Conservation (phyloP, 2,113 vertebrate species). For the Paedocypris sp. region DNA sequence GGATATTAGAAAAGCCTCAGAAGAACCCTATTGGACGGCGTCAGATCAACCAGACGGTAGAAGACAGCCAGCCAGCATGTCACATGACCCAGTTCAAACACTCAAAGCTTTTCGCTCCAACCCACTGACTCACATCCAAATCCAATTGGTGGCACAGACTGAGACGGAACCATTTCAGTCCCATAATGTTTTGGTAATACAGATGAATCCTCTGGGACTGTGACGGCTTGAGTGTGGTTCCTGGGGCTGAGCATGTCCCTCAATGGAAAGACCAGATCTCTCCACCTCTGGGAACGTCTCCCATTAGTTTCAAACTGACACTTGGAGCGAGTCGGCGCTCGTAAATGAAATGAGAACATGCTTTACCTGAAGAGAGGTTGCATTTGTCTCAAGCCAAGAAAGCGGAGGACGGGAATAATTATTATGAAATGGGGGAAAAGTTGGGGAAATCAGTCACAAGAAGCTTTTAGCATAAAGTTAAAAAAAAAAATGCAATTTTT, state of each 20-base stretch:
- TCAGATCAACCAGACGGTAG: not conserved
- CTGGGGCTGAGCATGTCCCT: not conserved
- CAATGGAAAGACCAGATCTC: not conserved
- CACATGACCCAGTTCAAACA: not conserved
- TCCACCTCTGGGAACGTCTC: not conserved
- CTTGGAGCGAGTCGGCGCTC: conserved; percentile 38
- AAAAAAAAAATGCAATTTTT: too few relatives aligned
- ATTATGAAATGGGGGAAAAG: not conserved
- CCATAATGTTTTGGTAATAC: conserved; percentile 21
- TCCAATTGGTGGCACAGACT: not conserved
- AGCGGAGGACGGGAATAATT: conserved; percentile 17
- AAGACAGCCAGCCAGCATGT: not conserved
- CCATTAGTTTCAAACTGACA: conserved; percentile 47
- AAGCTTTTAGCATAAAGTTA: too few relatives aligned
- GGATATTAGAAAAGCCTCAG: not conserved
- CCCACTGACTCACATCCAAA: not conserved
- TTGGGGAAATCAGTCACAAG: too few relatives aligned
- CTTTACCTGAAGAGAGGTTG: conserved; percentile 32
- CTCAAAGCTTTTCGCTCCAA: not conserved
- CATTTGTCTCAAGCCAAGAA: conserved; percentile 18
- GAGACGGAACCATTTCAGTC: conserved; percentile 7
- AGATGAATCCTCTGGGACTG: conserved; percentile 3
- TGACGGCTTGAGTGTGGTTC: not conserved
- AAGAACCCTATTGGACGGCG: too few relatives aligned
- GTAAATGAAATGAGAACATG: conserved; percentile 35